Conservation (phyloP, 2,113 vertebrate species). For the Leptodactylus fuscus region DNA sequence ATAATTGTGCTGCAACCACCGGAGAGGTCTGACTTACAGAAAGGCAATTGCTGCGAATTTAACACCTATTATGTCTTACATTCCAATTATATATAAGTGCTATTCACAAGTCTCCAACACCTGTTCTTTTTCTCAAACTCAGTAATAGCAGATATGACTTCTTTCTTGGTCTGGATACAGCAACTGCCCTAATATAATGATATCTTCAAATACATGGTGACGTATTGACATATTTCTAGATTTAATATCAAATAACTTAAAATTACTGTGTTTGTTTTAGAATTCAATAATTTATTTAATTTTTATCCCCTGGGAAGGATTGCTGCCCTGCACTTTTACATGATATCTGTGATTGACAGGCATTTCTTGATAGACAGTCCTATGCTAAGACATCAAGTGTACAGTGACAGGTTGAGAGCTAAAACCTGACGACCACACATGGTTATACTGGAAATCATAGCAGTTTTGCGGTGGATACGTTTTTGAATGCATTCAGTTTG, state of each 20-base stretch:
- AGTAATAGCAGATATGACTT: constrained; percentile 1
- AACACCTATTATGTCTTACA: constrained; percentile 4
- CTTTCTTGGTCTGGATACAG: neutral
- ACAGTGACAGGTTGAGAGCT: too few species aligned
- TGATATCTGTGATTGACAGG: too few species aligned
- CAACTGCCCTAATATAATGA: neutral
- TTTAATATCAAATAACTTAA: neutral
- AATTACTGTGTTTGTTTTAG: neutral
- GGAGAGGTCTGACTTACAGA: neutral
- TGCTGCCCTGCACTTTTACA: too few species aligned
- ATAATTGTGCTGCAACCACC: neutral
- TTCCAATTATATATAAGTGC: neutral
- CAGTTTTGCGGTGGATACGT: too few species aligned
- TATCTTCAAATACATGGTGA: neutral
- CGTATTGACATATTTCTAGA: neutral
- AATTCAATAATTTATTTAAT: too few species aligned
- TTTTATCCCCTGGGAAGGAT: too few species aligned
- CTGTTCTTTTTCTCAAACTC: neutral
- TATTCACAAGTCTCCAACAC: neutral
- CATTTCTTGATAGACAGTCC: too few species aligned
- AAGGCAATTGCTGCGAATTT: constrained; percentile 1
- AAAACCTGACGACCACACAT: too few species aligned
- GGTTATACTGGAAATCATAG: too few species aligned
- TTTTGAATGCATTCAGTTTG: too few species aligned
- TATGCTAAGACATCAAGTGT: too few species aligned